These are phyloP conservation scores for Chloropsis cyanopogon DNA, from an alignment of 2,113 vertebrate genomes.

Conservation along the genomic window DNA sequence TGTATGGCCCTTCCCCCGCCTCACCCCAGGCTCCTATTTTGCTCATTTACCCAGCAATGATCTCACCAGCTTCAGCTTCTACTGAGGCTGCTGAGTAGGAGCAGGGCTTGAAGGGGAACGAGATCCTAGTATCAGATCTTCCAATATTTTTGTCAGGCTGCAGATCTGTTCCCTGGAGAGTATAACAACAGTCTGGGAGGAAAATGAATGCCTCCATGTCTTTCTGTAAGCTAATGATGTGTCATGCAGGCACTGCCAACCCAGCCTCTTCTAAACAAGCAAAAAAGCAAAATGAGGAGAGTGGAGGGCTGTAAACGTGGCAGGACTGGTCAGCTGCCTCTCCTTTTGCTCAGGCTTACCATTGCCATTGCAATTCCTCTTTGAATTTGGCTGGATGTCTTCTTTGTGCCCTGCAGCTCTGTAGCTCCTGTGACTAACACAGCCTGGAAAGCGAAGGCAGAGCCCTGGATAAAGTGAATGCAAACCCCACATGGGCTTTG, in stretches of 20 bases:
- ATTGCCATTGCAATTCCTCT: accelerated
- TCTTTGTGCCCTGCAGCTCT: not conserved
- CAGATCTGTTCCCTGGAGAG: not conserved
- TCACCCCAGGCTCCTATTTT: not conserved
- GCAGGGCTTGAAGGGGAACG: not conserved
- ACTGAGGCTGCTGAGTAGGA: accelerated
- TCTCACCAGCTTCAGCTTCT: not conserved
- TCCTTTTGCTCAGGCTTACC: not conserved
- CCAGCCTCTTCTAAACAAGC: not conserved
- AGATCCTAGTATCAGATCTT: not conserved
- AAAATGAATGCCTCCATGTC: accelerated
- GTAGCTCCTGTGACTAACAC: not conserved
- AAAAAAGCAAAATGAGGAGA: not conserved
- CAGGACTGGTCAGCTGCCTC: accelerated
- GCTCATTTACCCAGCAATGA: not conserved
- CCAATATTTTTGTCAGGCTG: not conserved
- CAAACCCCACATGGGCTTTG: not conserved
- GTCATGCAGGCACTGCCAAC: not conserved
- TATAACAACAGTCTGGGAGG: not conserved
- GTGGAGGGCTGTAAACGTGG: not conserved
- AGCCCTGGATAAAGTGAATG: accelerated
- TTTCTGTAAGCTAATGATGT: not conserved
- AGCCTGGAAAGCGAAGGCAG: not conserved
- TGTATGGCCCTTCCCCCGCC: not conserved
- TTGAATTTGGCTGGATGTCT: not conserved